Evolutionary conservation across 2,113 vertebrate species (phyloP).

Genomic region (Xenopus laevis): DNA sequence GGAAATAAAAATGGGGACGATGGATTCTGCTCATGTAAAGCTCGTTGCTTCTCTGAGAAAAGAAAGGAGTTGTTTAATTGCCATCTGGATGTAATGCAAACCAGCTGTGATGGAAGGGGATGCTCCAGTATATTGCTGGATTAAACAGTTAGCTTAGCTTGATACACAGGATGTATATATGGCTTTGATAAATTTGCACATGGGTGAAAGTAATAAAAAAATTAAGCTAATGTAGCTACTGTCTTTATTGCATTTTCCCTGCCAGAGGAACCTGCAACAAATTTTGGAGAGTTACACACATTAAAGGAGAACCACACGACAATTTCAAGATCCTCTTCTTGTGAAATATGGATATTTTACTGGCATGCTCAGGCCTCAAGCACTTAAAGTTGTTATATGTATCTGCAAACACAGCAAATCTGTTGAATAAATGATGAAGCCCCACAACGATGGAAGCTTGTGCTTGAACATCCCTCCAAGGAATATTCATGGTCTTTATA

Average conservation of each 20-base stretch:
- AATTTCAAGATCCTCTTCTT: no score
- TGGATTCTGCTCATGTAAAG: background rate
- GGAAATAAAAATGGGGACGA: background rate
- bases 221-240: slow-evolving; percentile 16
- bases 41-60: background rate
- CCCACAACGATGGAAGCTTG: no score
- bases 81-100: slow-evolving; percentile 30
- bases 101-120: slow-evolving; percentile 20
- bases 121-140: slow-evolving; percentile 1
- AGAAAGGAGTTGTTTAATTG: background rate
- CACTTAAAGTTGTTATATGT: no score
- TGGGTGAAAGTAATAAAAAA: slow-evolving; percentile 10
- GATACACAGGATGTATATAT: slow-evolving; percentile 16
- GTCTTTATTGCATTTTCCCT: slow-evolving; percentile 3
- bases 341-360: no score
- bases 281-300: background rate
- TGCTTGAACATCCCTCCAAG: no score
- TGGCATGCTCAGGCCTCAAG: no score
- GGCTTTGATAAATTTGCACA: slow-evolving; percentile 34
- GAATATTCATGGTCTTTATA: no score
- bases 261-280: background rate
- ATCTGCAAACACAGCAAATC: no score
- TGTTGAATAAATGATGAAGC: no score
- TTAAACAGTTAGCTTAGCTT: slow-evolving; percentile 19
- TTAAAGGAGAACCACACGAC: no score